These are phyloP conservation scores for Ochropleura leucogaster DNA, from an alignment of 2,888 invertebrate genomes.

Conservation along the genomic window DNA sequence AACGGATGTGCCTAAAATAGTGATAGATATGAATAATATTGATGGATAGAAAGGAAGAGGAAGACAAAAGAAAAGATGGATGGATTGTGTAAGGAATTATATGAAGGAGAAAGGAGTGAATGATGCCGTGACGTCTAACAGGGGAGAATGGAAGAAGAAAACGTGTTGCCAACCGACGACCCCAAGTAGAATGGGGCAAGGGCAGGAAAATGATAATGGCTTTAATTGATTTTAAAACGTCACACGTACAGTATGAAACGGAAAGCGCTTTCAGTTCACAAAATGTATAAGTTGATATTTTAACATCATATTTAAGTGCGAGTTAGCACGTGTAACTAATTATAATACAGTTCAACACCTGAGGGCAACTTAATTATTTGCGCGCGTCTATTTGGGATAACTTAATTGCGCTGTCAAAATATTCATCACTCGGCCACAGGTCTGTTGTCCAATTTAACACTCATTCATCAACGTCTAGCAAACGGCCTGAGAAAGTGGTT, in stretches of 20 bases:
- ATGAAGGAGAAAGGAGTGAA: too few relatives aligned
- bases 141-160: too few relatives aligned
- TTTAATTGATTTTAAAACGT: not conserved
- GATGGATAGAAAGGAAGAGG: too few relatives aligned
- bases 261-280: not conserved
- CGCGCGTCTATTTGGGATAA: constrained; percentile 64
- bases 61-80: too few relatives aligned
- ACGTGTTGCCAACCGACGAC: too few relatives aligned
- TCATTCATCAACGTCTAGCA: constrained; percentile 76
- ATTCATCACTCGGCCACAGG: constrained; percentile 72
- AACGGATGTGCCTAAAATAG: too few relatives aligned
- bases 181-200: too few relatives aligned
- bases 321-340: constrained; percentile 18
- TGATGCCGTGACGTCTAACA: too few relatives aligned
- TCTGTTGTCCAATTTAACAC: constrained; percentile 76
- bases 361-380: constrained; percentile 66
- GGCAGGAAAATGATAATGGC: too few relatives aligned
- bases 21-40: too few relatives aligned
- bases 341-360: constrained; percentile 45
- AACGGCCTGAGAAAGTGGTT: constrained; percentile 74
- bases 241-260: not conserved
- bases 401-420: constrained; percentile 84
- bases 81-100: too few relatives aligned
- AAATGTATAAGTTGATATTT: not conserved
- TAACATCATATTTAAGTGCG: not conserved